Evolutionary conservation across 2,113 vertebrate genomes (phyloP).

Genomic region (Climacteris rufus): DNA sequence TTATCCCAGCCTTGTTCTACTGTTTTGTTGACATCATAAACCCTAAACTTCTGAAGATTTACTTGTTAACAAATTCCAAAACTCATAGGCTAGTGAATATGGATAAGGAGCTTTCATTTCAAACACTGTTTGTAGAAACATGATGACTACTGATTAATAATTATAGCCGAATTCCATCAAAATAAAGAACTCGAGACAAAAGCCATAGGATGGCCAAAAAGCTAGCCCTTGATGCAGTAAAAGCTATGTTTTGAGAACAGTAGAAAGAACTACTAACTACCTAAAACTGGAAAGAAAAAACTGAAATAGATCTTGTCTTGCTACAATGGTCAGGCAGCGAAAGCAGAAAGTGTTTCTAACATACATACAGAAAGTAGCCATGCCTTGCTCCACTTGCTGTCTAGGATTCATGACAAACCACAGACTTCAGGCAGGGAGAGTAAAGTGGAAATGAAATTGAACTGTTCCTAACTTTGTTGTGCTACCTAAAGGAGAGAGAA

Average conservation of each 20-base stretch:
- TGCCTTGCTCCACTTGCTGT: not conserved
- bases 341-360: not conserved
- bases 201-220: not conserved
- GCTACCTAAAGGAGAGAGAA: conserved; percentile 38
- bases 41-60: not conserved
- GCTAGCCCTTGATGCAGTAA: not conserved
- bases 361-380: not conserved
- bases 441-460: conserved; percentile 22
- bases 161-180: not conserved
- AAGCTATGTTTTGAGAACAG: not conserved
- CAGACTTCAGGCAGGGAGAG: not conserved
- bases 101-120: not conserved
- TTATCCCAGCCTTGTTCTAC: not conserved
- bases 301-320: not conserved
- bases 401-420: not conserved
- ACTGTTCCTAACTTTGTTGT: conserved; percentile 20
- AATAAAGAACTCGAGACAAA: not conserved
- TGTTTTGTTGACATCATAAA: not conserved
- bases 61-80: not conserved
- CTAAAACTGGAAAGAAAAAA: not conserved
- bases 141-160: not conserved
- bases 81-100: not conserved
- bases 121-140: not conserved
- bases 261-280: not conserved
- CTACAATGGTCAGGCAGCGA: not conserved